phyloP scores from a whole-genome alignment of 1,140 invertebrate species.

The Rhopalosiphum padi region DNA sequence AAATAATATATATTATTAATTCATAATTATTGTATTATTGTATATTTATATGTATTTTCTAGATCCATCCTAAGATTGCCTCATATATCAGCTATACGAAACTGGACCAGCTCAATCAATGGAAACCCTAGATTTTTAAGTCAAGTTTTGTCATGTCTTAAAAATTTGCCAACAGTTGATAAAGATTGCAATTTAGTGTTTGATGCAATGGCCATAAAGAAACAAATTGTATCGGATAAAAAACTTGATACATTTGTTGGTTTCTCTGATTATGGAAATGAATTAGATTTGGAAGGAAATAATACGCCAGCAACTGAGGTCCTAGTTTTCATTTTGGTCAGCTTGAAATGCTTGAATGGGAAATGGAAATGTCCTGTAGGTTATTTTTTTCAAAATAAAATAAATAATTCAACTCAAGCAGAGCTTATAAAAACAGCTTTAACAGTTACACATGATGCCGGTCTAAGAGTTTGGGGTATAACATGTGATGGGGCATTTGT shows the following conservation, averaged over 20 bases:
- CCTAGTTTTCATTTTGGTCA: not conserved
- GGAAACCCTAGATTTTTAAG: not conserved
- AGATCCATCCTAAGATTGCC: not conserved
- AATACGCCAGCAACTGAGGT: constrained; percentile 3
- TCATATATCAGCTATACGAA: not conserved
- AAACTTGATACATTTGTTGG: not conserved
- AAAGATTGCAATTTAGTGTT: constrained; percentile 3
- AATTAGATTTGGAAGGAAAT: constrained; percentile 4
- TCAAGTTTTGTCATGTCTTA: not conserved
- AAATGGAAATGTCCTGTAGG: not conserved
- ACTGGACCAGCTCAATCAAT: not conserved
- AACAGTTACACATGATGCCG: not conserved
- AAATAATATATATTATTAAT: no score
- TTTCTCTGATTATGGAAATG: constrained; percentile 24
- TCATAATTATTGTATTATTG: not conserved
- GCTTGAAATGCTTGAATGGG: not conserved
- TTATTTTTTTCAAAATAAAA: constrained; percentile 31
- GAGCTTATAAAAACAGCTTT: constrained; percentile 14
- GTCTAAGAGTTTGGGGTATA: constrained; percentile 18
- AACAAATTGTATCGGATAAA: not conserved
- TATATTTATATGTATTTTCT: not conserved
- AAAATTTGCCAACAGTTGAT: not conserved
- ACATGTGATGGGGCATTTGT: not conserved
- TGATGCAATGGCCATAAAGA: not conserved
- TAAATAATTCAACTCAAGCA: constrained; percentile 1